phyloP scores from a whole-genome alignment of 92 coral and sea anemone genomes.

The Scolanthus callimorphus region DNA sequence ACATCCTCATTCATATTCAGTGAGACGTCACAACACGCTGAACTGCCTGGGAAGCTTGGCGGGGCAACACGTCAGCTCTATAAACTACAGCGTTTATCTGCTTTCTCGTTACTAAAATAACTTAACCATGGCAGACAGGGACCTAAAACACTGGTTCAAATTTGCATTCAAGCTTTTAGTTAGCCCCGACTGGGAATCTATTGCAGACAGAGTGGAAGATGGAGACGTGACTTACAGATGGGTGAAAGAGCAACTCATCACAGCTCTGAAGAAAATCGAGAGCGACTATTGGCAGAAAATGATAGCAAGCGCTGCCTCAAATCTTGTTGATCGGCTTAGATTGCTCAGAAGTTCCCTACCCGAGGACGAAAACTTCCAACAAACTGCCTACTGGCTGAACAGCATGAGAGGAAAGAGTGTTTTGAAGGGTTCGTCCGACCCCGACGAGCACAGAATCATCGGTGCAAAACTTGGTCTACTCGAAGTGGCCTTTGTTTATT shows the following conservation, averaged over 20 bases:
- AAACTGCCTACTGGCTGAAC: slow-evolving; percentile 50
- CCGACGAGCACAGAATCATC: slow-evolving; percentile 31
- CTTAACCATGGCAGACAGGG: slow-evolving; percentile 45
- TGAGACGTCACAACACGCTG: too few species aligned
- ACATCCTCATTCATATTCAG: too few species aligned
- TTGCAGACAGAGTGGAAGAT: slow-evolving; percentile 58
- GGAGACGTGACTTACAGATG: slow-evolving; percentile 82
- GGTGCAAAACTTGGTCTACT: slow-evolving; percentile 65
- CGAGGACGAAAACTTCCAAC: slow-evolving; percentile 37
- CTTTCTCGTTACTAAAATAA: too few species aligned
- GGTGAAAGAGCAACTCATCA: slow-evolving; percentile 69
- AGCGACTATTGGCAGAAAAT: slow-evolving; percentile 36
- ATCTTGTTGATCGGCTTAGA: slow-evolving; percentile 55
- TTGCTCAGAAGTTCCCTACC: slow-evolving; percentile 41
- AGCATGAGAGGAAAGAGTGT: slow-evolving; percentile 26
- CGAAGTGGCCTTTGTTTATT: slow-evolving; percentile 50
- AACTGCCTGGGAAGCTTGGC: too few species aligned
- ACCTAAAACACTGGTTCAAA: slow-evolving; percentile 71
- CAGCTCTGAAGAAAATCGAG: slow-evolving; percentile 37
- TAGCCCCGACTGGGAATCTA: slow-evolving; percentile 65
- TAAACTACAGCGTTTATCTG: too few species aligned
- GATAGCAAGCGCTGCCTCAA: slow-evolving; percentile 55
- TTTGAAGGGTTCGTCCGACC: slow-evolving; percentile 26
- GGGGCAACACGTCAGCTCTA: too few species aligned
- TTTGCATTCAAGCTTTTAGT: slow-evolving; percentile 76